These are phyloP conservation scores for Nomada ferruginata DNA, from an alignment of 2,888 invertebrate species.

Conservation along the genomic window DNA sequence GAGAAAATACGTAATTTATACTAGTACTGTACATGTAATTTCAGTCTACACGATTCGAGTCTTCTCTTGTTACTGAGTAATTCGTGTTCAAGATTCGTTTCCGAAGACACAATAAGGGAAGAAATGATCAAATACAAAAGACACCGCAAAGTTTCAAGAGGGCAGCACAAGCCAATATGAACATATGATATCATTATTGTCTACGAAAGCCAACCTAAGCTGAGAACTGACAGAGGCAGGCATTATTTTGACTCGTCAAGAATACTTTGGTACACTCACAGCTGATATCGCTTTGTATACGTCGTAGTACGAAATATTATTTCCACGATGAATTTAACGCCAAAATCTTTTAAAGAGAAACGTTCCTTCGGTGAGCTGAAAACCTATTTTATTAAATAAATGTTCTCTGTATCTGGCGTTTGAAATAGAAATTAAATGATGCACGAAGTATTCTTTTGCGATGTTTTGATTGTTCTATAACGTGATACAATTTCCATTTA, in stretches of 20 bases:
- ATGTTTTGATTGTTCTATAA: not conserved
- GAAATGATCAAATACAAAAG: slow-evolving; percentile 38
- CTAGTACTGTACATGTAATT: too few species aligned
- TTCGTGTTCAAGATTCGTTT: slow-evolving; percentile 30
- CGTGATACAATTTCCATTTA: slow-evolving; percentile 21
- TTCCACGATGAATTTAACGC: slow-evolving; percentile 73
- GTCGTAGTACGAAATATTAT: slow-evolving; percentile 59
- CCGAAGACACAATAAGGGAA: slow-evolving; percentile 29
- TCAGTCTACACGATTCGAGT: not conserved
- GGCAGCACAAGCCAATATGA: slow-evolving; percentile 51
- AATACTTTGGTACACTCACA: slow-evolving; percentile 38
- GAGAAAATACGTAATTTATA: too few species aligned
- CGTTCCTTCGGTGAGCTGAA: slow-evolving; percentile 78
- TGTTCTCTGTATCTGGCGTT: slow-evolving; percentile 2
- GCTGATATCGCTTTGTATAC: slow-evolving; percentile 56
- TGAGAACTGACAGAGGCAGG: slow-evolving; percentile 26
- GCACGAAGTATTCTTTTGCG: not conserved
- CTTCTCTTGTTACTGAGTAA: slow-evolving; percentile 9
- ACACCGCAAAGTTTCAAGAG: slow-evolving; percentile 25
- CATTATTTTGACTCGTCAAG: slow-evolving; percentile 62
- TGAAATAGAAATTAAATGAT: slow-evolving; percentile 21
- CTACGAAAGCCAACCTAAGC: slow-evolving; percentile 48
- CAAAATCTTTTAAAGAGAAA: slow-evolving; percentile 80
- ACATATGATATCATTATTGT: slow-evolving; percentile 42
- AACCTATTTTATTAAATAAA: not conserved